phyloP scores from a whole-genome alignment of 2,888 invertebrate genomes.

The Lithophane socia region DNA sequence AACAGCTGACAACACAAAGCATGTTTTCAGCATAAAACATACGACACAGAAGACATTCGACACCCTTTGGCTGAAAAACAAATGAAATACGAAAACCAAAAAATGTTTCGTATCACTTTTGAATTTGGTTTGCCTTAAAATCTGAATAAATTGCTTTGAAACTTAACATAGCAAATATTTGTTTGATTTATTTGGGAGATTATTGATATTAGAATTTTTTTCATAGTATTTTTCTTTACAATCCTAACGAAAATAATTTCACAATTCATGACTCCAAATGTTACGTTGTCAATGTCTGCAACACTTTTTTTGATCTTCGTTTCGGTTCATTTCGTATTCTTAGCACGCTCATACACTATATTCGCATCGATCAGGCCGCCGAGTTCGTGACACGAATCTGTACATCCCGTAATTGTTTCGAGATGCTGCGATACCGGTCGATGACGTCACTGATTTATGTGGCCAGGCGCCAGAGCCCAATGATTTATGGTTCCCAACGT shows the following conservation, averaged over 20 bases:
- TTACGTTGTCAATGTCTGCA: neutral
- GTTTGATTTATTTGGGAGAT: too few relatives aligned
- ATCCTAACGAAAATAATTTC: fast-evolving
- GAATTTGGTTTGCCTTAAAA: neutral
- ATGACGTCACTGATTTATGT: slow-evolving; percentile 67
- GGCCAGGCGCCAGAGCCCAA: slow-evolving; percentile 45
- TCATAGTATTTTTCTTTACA: neutral
- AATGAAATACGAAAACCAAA: slow-evolving; percentile 18
- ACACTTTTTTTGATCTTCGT: neutral
- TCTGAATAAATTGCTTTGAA: neutral
- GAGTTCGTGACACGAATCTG: slow-evolving; percentile 62
- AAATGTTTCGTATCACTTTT: slow-evolving; percentile 8
- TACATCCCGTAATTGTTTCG: slow-evolving; percentile 63
- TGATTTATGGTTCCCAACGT: slow-evolving; percentile 59
- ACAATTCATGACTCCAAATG: neutral
- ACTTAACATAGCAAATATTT: neutral
- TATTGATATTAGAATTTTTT: too few relatives aligned
- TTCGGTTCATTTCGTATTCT: slow-evolving; percentile 39
- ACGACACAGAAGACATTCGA: slow-evolving; percentile 5
- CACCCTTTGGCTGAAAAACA: slow-evolving; percentile 18
- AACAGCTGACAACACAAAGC: slow-evolving; percentile 31
- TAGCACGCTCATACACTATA: slow-evolving; percentile 53
- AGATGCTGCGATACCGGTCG: slow-evolving; percentile 58
- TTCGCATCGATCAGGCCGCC: slow-evolving; percentile 61
- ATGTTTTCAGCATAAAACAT: slow-evolving; percentile 26